Percentiles rank a stretch among this genome's conserved stretches.
Evolutionary conservation across 2,888 invertebrate species (phyloP).

Genomic region (Pandemis heparana): DNA sequence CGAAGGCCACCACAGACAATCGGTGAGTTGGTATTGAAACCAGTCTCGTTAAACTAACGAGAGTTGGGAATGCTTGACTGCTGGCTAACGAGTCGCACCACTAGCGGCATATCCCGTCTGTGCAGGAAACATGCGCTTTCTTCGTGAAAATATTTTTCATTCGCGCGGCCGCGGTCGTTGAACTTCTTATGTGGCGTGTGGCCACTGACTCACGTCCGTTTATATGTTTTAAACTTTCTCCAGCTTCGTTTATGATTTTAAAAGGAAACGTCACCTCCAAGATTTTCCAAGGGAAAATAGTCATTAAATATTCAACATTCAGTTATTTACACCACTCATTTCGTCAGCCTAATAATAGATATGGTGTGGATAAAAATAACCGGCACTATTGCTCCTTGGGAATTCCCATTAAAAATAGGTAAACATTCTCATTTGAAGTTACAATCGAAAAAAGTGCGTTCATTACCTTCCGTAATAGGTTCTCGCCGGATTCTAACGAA

Average conservation of each 20-base stretch:
- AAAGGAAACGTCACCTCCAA: background rate
- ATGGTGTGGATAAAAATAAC: background rate
- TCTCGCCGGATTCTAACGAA: slow-evolving; percentile 10
- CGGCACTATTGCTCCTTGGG: background rate
- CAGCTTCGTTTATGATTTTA: slow-evolving; percentile 15
- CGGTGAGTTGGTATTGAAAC: slow-evolving; percentile 40
- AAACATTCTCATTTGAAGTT: slow-evolving; percentile 11
- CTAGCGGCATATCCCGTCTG: slow-evolving; percentile 37
- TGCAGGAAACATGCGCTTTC: slow-evolving; percentile 43
- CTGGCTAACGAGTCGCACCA: slow-evolving; percentile 39
- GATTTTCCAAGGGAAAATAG: background rate
- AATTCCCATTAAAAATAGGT: slow-evolving; percentile 17
- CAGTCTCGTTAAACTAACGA: slow-evolving; percentile 45
- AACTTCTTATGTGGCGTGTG: slow-evolving; percentile 16
- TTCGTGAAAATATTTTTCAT: slow-evolving; percentile 36
- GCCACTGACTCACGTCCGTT: slow-evolving; percentile 9
- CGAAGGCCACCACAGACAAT: slow-evolving; percentile 19
- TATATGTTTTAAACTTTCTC: slow-evolving; percentile 24
- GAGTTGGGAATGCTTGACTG: slow-evolving; percentile 33
- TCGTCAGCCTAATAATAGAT: background rate
- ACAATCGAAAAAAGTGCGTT: slow-evolving; percentile 20
- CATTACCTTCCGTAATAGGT: slow-evolving; percentile 17
- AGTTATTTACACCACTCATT: background rate
- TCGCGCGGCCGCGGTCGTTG: slow-evolving; percentile 28
- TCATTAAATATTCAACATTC: background rate